Conservation (phyloP, 1,140 invertebrate species). For the Orchestia grillus region DNA sequence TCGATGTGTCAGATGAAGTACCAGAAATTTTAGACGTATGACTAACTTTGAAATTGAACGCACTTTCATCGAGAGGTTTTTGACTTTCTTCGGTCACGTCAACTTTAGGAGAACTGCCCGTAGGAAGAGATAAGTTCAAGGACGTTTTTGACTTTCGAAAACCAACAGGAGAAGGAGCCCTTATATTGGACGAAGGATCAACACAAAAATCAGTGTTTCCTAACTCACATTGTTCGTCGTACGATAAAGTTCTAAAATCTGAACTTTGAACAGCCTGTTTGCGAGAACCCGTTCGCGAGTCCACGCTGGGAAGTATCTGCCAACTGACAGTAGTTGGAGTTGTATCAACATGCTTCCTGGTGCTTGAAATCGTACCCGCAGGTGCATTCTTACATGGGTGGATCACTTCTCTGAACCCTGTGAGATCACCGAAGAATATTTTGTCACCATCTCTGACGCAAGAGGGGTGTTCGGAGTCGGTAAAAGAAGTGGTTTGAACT, state of each 20-base stretch:
- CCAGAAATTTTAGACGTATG: not conserved
- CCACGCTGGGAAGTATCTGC: not conserved
- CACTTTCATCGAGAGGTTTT: not conserved
- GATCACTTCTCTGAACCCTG: not conserved
- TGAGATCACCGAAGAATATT: not conserved
- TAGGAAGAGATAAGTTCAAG: not conserved
- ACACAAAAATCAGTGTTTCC: not conserved
- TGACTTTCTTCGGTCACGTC: not conserved
- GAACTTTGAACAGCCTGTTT: not conserved
- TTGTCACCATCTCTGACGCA: not conserved
- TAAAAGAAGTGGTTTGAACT: not conserved
- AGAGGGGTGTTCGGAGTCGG: no score
- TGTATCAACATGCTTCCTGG: not conserved
- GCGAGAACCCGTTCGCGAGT: not conserved
- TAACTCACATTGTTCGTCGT: not conserved
- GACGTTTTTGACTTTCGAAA: slow-evolving; percentile 6
- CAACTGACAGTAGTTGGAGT: not conserved
- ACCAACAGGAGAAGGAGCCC: not conserved
- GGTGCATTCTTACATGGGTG: not conserved
- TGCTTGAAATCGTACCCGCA: not conserved
- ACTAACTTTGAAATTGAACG: not conserved
- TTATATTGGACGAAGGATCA: not conserved
- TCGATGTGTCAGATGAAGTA: not conserved
- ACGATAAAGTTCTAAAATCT: not conserved
- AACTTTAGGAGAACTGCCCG: not conserved